A percentile compares a stretch with the other conserved stretches of the same genome.
These are phyloP conservation scores for Hiodon tergisus DNA, from an alignment of 2,113 vertebrate species.

Conservation along the genomic window DNA sequence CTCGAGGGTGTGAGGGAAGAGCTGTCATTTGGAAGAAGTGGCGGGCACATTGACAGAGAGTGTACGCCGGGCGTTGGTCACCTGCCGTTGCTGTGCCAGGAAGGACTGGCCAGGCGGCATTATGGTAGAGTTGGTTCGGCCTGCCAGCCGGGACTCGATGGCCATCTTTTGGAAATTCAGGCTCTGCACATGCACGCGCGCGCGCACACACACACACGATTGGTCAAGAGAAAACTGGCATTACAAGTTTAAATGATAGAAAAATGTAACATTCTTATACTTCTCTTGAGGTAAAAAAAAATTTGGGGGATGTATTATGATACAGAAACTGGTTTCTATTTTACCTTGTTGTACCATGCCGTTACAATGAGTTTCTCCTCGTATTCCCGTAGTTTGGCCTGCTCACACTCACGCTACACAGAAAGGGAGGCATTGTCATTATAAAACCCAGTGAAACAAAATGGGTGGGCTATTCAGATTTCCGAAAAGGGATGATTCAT, in stretches of 20 bases:
- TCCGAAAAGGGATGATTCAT: neutral
- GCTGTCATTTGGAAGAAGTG: slow-evolving; percentile 68
- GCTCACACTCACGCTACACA: slow-evolving; percentile 79
- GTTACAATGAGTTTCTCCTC: slow-evolving; percentile 95
- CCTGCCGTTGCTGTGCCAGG: slow-evolving; percentile 84
- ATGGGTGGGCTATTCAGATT: no score
- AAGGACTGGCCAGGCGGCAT: slow-evolving; percentile 74
- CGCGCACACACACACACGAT: neutral
- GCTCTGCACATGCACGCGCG: slow-evolving; percentile 61
- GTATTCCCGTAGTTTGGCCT: slow-evolving; percentile 82
- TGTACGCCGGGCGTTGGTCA: slow-evolving; percentile 76
- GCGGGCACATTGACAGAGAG: slow-evolving; percentile 73
- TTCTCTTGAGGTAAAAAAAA: neutral
- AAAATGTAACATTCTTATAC: neutral
- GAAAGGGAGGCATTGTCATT: slow-evolving; percentile 19
- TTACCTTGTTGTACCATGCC: slow-evolving; percentile 96
- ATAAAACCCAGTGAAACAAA: neutral
- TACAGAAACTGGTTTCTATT: neutral
- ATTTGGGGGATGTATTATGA: neutral
- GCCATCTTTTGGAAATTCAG: slow-evolving; percentile 87
- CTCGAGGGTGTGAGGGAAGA: slow-evolving; percentile 11
- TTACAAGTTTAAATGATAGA: neutral
- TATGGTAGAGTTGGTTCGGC: slow-evolving; percentile 43
- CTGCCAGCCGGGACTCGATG: slow-evolving; percentile 78
- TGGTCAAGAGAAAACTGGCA: neutral